Evolutionary conservation across 2,113 vertebrate species (phyloP).

Genomic region (Sceloporus tristichus): DNA sequence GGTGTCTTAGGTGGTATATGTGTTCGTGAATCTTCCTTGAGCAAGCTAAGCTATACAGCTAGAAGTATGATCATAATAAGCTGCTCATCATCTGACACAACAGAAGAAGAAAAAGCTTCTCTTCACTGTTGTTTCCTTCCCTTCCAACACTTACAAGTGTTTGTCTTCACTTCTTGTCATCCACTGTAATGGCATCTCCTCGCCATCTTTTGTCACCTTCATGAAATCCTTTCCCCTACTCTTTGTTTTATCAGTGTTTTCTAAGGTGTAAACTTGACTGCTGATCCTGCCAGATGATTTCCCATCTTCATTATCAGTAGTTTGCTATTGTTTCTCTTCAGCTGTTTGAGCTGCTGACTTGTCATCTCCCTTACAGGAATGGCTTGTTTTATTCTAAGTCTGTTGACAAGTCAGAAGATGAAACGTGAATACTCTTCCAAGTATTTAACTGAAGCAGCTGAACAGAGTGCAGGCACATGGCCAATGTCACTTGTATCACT

Average conservation of each 20-base stretch:
- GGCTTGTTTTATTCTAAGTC: not conserved
- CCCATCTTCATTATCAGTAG: not conserved
- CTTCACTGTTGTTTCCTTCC: not conserved
- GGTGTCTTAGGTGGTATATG: not conserved
- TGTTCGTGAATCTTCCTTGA: not conserved
- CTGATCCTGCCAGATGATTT: not conserved
- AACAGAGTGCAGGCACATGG: not conserved
- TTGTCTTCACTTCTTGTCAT: slow-evolving; percentile 23
- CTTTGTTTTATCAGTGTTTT: not conserved
- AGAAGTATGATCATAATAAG: slow-evolving; percentile 16
- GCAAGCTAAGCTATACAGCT: not conserved
- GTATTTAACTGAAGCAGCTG: not conserved
- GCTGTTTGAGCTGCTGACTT: not conserved
- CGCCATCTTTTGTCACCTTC: not conserved
- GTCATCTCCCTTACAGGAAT: not conserved
- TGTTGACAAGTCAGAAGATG: not conserved
- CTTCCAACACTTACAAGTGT: slow-evolving; percentile 11
- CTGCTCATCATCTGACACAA: slow-evolving; percentile 17
- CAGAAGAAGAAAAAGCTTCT: slow-evolving; percentile 16
- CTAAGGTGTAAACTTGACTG: not conserved
- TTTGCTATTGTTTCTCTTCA: not conserved
- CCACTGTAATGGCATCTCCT: not conserved
- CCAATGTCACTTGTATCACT: no score
- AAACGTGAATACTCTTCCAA: not conserved
- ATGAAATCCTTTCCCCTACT: not conserved